These are phyloP conservation scores for Opisthograptis luteolata DNA, from an alignment of 2,888 invertebrate genomes.

Conservation along the genomic window DNA sequence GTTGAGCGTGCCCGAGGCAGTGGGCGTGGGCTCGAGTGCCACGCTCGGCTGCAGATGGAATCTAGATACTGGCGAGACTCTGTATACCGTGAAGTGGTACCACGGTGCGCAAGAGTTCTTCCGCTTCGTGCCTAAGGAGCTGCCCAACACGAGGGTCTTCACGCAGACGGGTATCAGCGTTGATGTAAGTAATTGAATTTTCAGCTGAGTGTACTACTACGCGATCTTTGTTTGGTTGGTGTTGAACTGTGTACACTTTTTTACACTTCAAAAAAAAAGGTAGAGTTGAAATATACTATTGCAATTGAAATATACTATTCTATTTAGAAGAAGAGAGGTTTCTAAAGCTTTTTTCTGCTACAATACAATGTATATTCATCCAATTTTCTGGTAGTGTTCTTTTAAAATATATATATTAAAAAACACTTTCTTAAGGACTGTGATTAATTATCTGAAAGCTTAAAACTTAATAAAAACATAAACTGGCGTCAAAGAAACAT, in stretches of 20 bases:
- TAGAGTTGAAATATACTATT: too few relatives aligned
- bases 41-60: constrained; percentile 90
- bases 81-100: constrained; percentile 94
- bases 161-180: constrained; percentile 87
- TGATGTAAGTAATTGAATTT: constrained; percentile 86
- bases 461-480: constrained; percentile 14
- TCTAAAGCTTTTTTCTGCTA: too few relatives aligned
- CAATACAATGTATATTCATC: neutral
- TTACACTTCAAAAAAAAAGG: too few relatives aligned
- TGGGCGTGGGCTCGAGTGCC: constrained; percentile 88
- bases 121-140: constrained; percentile 91
- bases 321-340: too few relatives aligned
- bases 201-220: neutral
- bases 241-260: neutral
- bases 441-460: constrained; percentile 1
- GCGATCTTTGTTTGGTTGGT: neutral
- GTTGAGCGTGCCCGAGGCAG: constrained; percentile 88
- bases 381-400: neutral
- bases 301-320: too few relatives aligned
- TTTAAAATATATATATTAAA: too few relatives aligned
- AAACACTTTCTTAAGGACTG: neutral
- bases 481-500: constrained; percentile 21
- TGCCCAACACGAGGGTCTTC: constrained; percentile 90
- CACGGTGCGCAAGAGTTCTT: constrained; percentile 91
- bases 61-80: constrained; percentile 86